Percentiles rank a stretch among this genome's conserved stretches.
phyloP scores from a whole-genome alignment of 2,888 invertebrate species.

The Morinoia aosen region DNA sequence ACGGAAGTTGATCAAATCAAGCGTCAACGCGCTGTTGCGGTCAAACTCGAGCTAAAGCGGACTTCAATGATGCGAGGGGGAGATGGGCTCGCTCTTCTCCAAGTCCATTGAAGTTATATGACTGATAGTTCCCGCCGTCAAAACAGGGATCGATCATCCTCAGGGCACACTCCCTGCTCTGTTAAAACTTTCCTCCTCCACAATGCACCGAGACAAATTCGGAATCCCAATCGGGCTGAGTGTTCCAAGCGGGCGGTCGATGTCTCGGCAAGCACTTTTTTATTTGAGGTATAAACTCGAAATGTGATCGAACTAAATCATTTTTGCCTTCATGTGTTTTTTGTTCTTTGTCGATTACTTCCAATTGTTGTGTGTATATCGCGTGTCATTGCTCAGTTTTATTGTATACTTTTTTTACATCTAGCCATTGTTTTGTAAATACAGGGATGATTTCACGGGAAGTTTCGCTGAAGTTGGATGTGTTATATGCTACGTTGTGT shows the following conservation, averaged over 20 bases:
- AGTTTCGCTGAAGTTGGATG: too few relatives aligned
- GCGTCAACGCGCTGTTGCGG: neutral
- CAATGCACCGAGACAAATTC: neutral
- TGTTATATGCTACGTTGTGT: too few relatives aligned
- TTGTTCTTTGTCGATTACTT: neutral
- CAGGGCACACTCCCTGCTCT: neutral
- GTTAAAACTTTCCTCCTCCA: neutral
- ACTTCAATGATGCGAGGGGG: neutral
- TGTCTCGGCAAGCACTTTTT: neutral
- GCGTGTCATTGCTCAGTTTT: too few relatives aligned
- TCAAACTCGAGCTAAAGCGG: neutral
- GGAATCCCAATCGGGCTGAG: neutral
- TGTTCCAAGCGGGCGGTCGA: neutral
- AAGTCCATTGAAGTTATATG: neutral
- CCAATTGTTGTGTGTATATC: neutral
- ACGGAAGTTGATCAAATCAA: neutral
- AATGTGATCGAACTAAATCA: too few relatives aligned
- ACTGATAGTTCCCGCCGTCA: conserved; percentile 10
- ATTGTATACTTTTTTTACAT: too few relatives aligned
- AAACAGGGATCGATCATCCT: neutral
- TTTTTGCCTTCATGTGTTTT: neutral
- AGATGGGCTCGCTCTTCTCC: neutral
- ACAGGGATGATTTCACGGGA: too few relatives aligned
- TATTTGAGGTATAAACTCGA: neutral
- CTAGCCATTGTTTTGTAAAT: too few relatives aligned